Base-by-base conservation (phyloP, 2,888 invertebrate genomes). In the Temnothorax rugatulus region DNA sequence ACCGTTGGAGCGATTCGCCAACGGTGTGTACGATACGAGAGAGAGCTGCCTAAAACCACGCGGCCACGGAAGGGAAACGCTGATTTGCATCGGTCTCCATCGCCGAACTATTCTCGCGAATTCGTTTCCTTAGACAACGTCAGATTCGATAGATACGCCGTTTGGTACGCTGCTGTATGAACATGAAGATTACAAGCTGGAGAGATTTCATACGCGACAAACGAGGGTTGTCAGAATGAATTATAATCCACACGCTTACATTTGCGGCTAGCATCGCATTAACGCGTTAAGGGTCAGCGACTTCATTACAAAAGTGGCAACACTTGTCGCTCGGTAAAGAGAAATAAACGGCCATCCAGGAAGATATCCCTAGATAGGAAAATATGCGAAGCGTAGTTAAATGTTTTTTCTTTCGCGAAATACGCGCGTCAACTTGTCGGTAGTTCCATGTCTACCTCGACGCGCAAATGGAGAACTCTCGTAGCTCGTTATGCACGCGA, bases 401-500 rank as follows among this genome's bases (percentile, higher is more conserved):
- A 61, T 47, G 59, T 59, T 54, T 54, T 54, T 59, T 68, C 47
- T 59, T 54, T 13, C 41, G 57, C 18, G 34, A 59, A 79, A 54
- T 44, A 68, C 25, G 57, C 38, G 54, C 34, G 47, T 79, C 79
- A 69, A 54, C 57, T 47, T 79, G 69, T 57, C 69, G 44, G 57
- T 79, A 69, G 69, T 69, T 79, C 9, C 79, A 29, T 69, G 47
- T 69, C 59, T 69, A 44, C 57, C 59, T 21, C 66, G 11, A 69
- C 47, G 79, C n/a, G 71, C 71, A 71, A 71, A 71, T 81, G 79
- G 79, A 81, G 71, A 69, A 71, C 79, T 81, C 79, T 81, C 79
- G 79, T 79, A 79, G 57, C 79, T 79, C 69, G 79, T 79, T 79
- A 79, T 81, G 59, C 71, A 59, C 79, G 79, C 79, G 71, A 81